Evolutionary conservation across 1,140 invertebrate genomes (phyloP), one percentile per base, ranked within the genome.

Genomic region (Bombus ignitus): DNA sequence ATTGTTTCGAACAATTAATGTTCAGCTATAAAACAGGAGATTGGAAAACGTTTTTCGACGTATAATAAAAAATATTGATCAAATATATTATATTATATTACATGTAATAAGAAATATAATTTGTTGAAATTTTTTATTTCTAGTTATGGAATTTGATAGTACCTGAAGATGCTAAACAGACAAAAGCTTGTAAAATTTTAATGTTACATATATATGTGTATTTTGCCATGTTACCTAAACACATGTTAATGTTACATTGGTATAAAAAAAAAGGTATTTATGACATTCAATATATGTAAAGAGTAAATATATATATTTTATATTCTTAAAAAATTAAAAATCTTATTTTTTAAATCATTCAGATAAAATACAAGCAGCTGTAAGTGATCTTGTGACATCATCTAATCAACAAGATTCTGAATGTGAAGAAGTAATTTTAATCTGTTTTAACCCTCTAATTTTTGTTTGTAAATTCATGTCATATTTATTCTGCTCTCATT

Each of bases 181-280:
- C 83, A 9, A 85, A 72, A 75, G 82, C 90, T 37, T 92, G 88
- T 47, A 92, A 92, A 82, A 83, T 91, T 53, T 71, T 92, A 37
- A 93, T 89, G 25, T 83, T 93, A 53, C 90, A 93, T 70, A 84
- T 93, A 39, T 78, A 91, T n/a, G 86, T 92, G 13, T 86, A 92
- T 82, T 93, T 92, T 86, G 89, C 89, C 39, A 86, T 91, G 37
- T 75, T 92, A 47, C 90, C 92, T 39, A 87, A 90, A 71, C 85
- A 87, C 39, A 89, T 82, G 28, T 78, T 87, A 57, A 13, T 83
- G 15, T 57, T 78, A 9, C 44, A 89, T 75, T 72, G 57, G 65
- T 66, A 71, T 66, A 83, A 83, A 66, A 65, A 79, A 70, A 42
- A 86, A 72, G 87, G 76, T 90, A 87, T 70, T 32, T 47, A 47